These are phyloP conservation scores for Cheilinus undulatus DNA, from an alignment of 2,113 vertebrate genomes.

Conservation along the genomic window DNA sequence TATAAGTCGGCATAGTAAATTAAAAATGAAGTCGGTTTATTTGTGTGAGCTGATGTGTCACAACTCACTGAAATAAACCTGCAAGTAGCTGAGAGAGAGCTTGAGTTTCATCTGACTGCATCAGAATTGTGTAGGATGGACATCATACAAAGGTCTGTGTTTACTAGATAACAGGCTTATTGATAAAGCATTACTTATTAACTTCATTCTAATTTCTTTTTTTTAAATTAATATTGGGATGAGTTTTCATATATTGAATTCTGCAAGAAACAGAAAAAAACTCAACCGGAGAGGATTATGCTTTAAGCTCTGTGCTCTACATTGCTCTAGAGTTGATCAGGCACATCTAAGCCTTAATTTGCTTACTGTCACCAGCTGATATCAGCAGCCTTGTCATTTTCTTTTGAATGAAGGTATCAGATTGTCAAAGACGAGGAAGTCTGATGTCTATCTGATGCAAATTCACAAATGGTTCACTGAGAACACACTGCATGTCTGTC, in stretches of 20 bases:
- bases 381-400: slow-evolving; percentile 10
- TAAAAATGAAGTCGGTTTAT: too few relatives aligned
- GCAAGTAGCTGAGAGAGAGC: too few relatives aligned
- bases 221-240: too few relatives aligned
- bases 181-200: too few relatives aligned
- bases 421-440: slow-evolving; percentile 64
- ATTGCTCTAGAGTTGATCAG: slow-evolving; percentile 1
- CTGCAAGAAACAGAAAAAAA: not conserved
- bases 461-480: slow-evolving; percentile 20
- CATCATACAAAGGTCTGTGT: too few relatives aligned
- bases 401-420: slow-evolving; percentile 55
- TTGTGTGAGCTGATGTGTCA: too few relatives aligned
- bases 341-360: slow-evolving; percentile 56
- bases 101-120: too few relatives aligned
- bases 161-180: too few relatives aligned
- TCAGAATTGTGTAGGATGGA: too few relatives aligned
- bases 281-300: not conserved
- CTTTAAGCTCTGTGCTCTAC: not conserved
- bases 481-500: slow-evolving; percentile 23
- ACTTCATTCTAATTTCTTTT: too few relatives aligned
- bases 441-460: slow-evolving; percentile 64
- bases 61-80: too few relatives aligned
- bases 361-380: slow-evolving; percentile 51
- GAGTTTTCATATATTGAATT: not conserved
- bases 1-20: too few relatives aligned